phyloP scores from a whole-genome alignment of 2,113 vertebrate genomes.

The Pogonocichla stellata region DNA sequence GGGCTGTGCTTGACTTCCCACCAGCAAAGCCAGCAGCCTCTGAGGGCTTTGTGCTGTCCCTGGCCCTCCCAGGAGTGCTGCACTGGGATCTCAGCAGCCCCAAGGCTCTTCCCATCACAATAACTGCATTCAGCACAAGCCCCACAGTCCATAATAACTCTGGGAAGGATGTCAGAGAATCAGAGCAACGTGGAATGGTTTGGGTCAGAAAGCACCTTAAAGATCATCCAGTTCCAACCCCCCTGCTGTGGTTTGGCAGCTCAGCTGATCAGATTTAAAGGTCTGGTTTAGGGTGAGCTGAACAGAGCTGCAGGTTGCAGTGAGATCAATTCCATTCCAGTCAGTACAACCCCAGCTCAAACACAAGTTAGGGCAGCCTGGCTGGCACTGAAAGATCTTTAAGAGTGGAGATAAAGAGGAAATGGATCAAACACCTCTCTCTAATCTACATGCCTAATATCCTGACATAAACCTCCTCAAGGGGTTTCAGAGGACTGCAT shows the following conservation, averaged over 20 bases:
- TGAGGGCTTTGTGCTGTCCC: background rate
- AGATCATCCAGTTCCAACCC: background rate
- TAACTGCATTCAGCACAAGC: background rate
- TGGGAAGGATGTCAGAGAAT: background rate
- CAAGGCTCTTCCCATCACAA: background rate
- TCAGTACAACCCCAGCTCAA: background rate
- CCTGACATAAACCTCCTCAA: background rate
- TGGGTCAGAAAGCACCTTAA: background rate
- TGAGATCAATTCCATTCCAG: background rate
- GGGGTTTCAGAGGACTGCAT: background rate
- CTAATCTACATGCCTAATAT: background rate
- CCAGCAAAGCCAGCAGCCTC: background rate
- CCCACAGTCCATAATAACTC: background rate
- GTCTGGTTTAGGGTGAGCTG: background rate
- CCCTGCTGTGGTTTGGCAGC: background rate
- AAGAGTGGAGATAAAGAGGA: background rate
- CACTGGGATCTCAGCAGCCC: background rate
- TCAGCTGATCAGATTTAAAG: background rate
- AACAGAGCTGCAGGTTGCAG: background rate
- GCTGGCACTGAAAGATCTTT: background rate
- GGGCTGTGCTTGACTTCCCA: background rate
- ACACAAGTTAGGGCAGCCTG: rapidly evolving
- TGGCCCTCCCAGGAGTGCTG: background rate
- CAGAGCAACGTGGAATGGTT: background rate
- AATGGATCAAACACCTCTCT: background rate